Evolutionary conservation across 35 echinoderm and acorn worm species (phyloP), one percentile per base, ranked within the genome.

Genomic region (Amphiura filiformis): DNA sequence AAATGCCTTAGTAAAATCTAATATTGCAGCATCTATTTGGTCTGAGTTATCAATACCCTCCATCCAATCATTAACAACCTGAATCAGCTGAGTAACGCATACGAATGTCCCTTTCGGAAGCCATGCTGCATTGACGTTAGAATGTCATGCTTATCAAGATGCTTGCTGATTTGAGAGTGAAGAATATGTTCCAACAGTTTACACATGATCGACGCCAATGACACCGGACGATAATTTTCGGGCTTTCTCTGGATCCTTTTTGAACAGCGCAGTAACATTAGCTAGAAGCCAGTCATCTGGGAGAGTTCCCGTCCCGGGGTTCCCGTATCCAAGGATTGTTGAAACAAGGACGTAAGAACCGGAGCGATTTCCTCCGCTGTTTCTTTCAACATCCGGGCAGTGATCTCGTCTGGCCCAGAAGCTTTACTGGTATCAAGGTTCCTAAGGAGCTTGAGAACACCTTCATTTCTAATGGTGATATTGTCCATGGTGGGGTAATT

Each of bases 1-100:
- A 78, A 92, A 87, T 35, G 78, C 90, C 47, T 92, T 87, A 26
- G 77, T 75, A 44, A 91, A 91, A 44, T 91, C 89, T 78, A 77
- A 47, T 1, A 89, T 37, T 26, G 78, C 44, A 40, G 47, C 32
- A 47, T 88, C 57, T 26, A 37, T 52, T 36, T 9, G 34, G n/a
- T 65, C 64, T 33, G 49, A n/a, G n/a, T n/a, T 57, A 0, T 23
- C 38, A n/a, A 38, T 3, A n/a, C 23, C 81, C 41, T 83, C 30
- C 38, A 47, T 47, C 41, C 81, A 57, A 32, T 83, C 81, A 0
- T 83, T 47, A 28, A 34, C 31, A 13, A 78, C 87, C 31, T 76
- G 38, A 57, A 57, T 56, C 2, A 88, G 86, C 38, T 80, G 86
- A 15, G 41, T 56, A 12, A 52, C 86, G 57, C 77, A 88, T 57